Evolutionary conservation across 2,888 invertebrate species (phyloP), one percentile per base, ranked within the genome.

Genomic region (Drosophila meridionalis): DNA sequence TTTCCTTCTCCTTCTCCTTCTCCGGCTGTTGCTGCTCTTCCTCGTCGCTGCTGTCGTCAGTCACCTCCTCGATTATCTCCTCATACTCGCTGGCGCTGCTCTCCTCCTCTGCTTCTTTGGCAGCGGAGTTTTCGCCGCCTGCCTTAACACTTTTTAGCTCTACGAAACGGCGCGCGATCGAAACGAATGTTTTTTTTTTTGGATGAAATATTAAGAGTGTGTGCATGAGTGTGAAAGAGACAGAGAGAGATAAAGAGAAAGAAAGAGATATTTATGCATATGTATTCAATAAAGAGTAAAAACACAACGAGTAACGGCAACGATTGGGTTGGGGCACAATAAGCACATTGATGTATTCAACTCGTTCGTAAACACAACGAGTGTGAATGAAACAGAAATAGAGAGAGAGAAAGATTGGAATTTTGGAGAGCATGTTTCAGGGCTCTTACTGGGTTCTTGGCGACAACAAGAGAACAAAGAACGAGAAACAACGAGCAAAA

Each of bases 61-160:
- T 93, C n/a, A 92, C 91, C 75, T 92, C 92, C 76, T 93, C 92
- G 64, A 92, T 91, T 67, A 92, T 92, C 69, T 92, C 92, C 73
- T 92, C 92, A 89, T 92, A 92, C 80, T 93, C 93, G 82, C 92
- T 92, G 80, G 86, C 82, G 70, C 92, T 92, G 83, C 91, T 92
- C 38, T 91, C 90, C 43, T 89, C 89, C 52, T 68, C 60, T 34
- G 76, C 78, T 38, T 74, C 73, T 34, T 83, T 67, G 58, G 69
- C 76, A 78, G 93, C 93, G 91, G 93, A 92, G 82, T 92, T 76
- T 26, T 68, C 77, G 40, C 94, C 94, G 85, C 94, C 93, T 57
- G 94, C 93, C 82, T 94, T 94, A 69, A 78, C 85, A 65, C 71
- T 76, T 62, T 91, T 90, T 78, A 83, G 78, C 77, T 89, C 92